A percentile compares a stretch with the other conserved stretches of the same genome.
These are phyloP conservation scores for Aradus depressus DNA, from an alignment of 2,888 invertebrate species.

Conservation along the genomic window DNA sequence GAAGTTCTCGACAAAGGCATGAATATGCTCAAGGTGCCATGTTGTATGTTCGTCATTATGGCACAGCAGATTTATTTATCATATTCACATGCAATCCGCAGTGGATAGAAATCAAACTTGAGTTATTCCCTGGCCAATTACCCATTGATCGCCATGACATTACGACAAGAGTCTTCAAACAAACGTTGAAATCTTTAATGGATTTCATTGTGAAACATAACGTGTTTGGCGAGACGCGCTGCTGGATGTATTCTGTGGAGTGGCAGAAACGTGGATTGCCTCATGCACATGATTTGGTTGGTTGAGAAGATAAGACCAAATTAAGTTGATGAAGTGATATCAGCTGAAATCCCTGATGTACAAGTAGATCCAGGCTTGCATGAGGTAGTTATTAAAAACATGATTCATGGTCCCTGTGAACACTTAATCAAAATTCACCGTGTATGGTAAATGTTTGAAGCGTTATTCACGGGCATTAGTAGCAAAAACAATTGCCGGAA, in stretches of 20 bases:
- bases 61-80: no score
- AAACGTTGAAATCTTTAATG: constrained; percentile 22
- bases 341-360: no score
- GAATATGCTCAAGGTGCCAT: constrained; percentile 34
- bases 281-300: no score
- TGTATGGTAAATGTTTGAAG: constrained; percentile 32
- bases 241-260: constrained; percentile 24
- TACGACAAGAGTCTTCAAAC: constrained; percentile 20
- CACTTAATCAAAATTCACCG: no score
- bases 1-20: constrained; percentile 33
- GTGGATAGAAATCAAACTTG: constrained; percentile 31
- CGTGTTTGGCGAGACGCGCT: constrained; percentile 26
- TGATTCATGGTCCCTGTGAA: no score
- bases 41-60: constrained; percentile 32
- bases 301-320: no score
- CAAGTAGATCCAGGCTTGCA: no score
- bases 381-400: no score
- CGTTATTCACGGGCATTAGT: constrained; percentile 28
- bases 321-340: constrained; percentile 17
- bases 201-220: constrained; percentile 20
- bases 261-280: no score
- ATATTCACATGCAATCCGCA: constrained; percentile 33
- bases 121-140: constrained; percentile 25
- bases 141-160: constrained; percentile 31
- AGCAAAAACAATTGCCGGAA: constrained; percentile 29